These are phyloP conservation scores for Fopius arisanus DNA, from an alignment of 1,140 invertebrate genomes.

Conservation along the genomic window DNA sequence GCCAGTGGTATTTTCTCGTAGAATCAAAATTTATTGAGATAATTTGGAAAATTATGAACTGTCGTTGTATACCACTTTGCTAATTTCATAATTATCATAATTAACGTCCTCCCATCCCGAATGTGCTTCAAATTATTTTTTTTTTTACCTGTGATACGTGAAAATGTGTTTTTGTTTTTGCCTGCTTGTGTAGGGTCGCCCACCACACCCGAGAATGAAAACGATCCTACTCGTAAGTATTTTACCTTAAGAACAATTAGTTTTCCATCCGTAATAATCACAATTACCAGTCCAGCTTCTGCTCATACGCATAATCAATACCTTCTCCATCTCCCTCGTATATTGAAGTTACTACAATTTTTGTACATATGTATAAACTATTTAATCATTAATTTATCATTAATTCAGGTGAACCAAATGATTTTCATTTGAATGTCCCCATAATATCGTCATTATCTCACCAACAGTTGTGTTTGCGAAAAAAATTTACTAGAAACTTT, in stretches of 20 bases:
- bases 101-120: conserved; percentile 37
- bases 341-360: conserved; percentile 2
- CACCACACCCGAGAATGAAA: conserved; percentile 67
- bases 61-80: too few relatives aligned
- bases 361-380: neutral
- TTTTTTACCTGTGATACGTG: conserved; percentile 61
- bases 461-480: neutral
- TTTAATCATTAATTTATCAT: neutral
- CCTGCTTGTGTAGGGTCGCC: conserved; percentile 67
- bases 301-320: conserved; percentile 1
- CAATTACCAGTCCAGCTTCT: conserved; percentile 4
- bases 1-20: too few relatives aligned
- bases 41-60: too few relatives aligned
- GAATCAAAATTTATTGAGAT: too few relatives aligned
- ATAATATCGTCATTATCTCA: neutral
- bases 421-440: neutral
- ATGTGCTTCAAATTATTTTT: conserved; percentile 52
- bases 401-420: neutral
- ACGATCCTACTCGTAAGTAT: conserved; percentile 69
- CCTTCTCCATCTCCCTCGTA: neutral
- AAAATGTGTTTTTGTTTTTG: conserved; percentile 63
- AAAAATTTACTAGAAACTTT: neutral
- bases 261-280: conserved; percentile 19
- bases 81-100: neutral
- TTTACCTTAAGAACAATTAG: conserved; percentile 46